Evolutionary conservation across 2,797 vertebrate species (phyloP).

Genomic region (Ciconia nigra): DNA sequence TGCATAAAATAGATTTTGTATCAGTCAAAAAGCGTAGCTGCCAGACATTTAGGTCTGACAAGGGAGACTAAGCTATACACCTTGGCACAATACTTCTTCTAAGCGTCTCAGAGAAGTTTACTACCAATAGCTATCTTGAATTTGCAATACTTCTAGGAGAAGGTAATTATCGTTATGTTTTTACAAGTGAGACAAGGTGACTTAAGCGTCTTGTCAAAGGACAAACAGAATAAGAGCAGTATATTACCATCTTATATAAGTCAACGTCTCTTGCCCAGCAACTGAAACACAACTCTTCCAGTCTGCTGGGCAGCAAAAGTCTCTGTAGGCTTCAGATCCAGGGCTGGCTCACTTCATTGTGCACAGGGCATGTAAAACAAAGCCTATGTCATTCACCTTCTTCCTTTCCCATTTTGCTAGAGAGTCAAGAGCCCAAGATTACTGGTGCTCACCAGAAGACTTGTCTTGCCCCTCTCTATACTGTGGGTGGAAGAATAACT

Average conservation of each 20-base stretch:
- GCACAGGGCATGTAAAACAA: background rate
- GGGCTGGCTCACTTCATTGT: rapidly evolving
- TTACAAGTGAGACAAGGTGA: background rate
- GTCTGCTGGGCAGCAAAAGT: background rate
- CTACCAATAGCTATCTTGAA: background rate
- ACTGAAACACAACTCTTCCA: background rate
- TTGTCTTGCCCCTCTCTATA: background rate
- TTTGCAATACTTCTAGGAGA: background rate
- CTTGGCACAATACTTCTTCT: background rate
- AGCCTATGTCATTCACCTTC: rapidly evolving
- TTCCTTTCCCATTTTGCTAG: background rate
- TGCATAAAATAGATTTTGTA: background rate
- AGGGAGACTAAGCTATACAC: background rate
- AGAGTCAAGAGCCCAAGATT: background rate
- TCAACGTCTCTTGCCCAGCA: rapidly evolving
- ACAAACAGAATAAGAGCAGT: rapidly evolving
- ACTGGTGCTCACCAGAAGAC: background rate
- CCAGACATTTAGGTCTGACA: background rate
- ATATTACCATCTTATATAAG: background rate
- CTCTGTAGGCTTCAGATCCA: background rate
- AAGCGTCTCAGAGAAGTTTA: background rate
- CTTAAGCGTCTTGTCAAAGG: background rate
- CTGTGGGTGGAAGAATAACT: background rate
- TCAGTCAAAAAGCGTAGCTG: background rate
- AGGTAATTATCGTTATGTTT: background rate